These are phyloP conservation scores for Falco rusticolus DNA, from an alignment of 2,797 vertebrate species.

Conservation along the genomic window DNA sequence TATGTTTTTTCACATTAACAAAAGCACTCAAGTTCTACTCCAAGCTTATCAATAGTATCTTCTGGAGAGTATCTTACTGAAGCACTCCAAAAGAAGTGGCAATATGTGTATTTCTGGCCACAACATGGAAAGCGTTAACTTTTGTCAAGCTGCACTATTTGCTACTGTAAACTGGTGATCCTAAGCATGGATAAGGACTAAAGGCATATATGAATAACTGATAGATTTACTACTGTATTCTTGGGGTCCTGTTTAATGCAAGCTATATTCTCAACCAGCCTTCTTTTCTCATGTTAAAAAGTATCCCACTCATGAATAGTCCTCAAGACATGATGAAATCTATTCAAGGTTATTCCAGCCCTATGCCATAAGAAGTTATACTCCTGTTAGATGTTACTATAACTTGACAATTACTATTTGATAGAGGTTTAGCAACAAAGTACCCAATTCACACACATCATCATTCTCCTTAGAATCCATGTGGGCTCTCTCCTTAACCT, in stretches of 20 bases:
- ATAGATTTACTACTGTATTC: not conserved
- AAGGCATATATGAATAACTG: not conserved
- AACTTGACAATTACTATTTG: not conserved
- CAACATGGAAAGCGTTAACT: not conserved
- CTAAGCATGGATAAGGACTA: not conserved
- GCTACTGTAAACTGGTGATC: not conserved
- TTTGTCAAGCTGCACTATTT: not conserved
- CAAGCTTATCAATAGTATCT: not conserved
- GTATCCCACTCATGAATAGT: not conserved
- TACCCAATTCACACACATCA: not conserved
- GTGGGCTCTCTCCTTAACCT: not conserved
- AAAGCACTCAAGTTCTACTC: not conserved
- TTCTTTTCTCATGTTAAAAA: not conserved
- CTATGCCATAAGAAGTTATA: not conserved
- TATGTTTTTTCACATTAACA: not conserved
- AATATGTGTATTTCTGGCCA: not conserved
- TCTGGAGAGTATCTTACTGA: not conserved
- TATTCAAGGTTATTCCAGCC: not conserved
- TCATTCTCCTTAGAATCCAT: not conserved
- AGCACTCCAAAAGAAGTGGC: not conserved
- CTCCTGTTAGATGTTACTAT: not conserved
- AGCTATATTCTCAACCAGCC: not conserved
- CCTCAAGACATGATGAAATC: not conserved
- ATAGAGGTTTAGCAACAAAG: not conserved
- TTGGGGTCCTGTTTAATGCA: not conserved